These are phyloP conservation scores for Scolanthus callimorphus DNA, from an alignment of 92 coral and sea anemone genomes.

Conservation along the genomic window DNA sequence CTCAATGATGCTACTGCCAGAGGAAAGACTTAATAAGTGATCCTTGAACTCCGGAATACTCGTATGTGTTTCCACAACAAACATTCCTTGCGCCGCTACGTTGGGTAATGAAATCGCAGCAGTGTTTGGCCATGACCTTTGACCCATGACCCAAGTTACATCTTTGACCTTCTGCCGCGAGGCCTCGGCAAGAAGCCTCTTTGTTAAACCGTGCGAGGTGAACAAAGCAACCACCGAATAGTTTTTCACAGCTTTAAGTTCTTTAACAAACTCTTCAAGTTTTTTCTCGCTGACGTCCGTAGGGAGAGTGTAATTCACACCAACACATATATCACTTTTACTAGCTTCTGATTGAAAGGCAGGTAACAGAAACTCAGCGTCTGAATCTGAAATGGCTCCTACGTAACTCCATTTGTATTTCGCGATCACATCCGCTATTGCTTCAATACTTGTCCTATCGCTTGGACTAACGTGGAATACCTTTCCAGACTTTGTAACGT, in stretches of 20 bases:
- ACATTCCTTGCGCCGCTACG: constrained; percentile 80
- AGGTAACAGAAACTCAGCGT: constrained; percentile 14
- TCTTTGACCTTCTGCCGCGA: constrained; percentile 59
- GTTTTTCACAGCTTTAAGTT: constrained; percentile 49
- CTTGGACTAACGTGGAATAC: constrained; percentile 57
- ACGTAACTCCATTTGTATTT: constrained; percentile 79
- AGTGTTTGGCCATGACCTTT: constrained; percentile 66
- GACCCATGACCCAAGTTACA: constrained; percentile 68
- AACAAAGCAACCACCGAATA: constrained; percentile 66
- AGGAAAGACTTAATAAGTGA: constrained; percentile 32
- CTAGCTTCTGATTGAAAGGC: constrained; percentile 42
- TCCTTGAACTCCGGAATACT: constrained; percentile 42
- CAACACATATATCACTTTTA: constrained; percentile 48
- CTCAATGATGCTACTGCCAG: constrained; percentile 24
- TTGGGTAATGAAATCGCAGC: constrained; percentile 42
- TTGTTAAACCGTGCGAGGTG: constrained; percentile 48
- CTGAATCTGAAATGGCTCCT: constrained; percentile 56
- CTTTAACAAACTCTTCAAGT: constrained; percentile 36
- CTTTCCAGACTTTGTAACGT: constrained; percentile 17
- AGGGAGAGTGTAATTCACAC: constrained; percentile 36
- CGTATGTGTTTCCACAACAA: constrained; percentile 51
- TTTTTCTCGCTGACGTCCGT: constrained; percentile 34
- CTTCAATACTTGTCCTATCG: constrained; percentile 56
- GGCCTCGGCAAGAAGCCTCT: constrained; percentile 57
- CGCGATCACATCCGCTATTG: constrained; percentile 61